Percentiles rank a stretch among this genome's conserved stretches.
Evolutionary conservation across 1,140 invertebrate genomes (phyloP).

Genomic region (Rhyzopertha dominica): DNA sequence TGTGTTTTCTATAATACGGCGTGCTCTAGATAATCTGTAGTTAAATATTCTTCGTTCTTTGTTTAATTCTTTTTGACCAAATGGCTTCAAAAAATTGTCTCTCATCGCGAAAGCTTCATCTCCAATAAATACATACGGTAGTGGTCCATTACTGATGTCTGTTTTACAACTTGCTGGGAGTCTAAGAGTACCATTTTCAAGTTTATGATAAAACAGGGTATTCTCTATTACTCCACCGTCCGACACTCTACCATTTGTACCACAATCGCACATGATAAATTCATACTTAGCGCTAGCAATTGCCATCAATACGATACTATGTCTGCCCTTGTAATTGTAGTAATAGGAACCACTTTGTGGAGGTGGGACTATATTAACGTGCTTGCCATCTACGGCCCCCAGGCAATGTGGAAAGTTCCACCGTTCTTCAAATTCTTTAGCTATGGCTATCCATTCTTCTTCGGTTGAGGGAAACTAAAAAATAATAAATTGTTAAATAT

Average conservation of each 20-base stretch:
- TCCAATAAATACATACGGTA: slow-evolving; percentile 39
- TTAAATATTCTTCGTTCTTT: slow-evolving; percentile 37
- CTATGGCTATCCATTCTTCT: slow-evolving; percentile 37
- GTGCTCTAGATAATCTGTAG: slow-evolving; percentile 34
- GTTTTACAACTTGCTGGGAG: slow-evolving; percentile 20
- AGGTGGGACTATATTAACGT: slow-evolving; percentile 37
- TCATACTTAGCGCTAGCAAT: slow-evolving; percentile 43
- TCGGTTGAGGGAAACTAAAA: slow-evolving; percentile 28
- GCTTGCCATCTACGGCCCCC: slow-evolving; percentile 38
- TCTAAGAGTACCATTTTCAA: slow-evolving; percentile 23
- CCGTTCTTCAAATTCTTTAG: slow-evolving; percentile 29
- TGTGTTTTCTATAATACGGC: slow-evolving; percentile 42
- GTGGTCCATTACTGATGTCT: slow-evolving; percentile 7
- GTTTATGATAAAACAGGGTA: slow-evolving; percentile 29
- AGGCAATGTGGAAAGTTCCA: slow-evolving; percentile 36
- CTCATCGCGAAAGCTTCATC: slow-evolving; percentile 44
- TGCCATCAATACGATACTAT: slow-evolving; percentile 39
- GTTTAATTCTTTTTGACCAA: slow-evolving; percentile 19
- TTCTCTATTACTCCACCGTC: slow-evolving; percentile 39
- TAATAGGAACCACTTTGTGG: slow-evolving; percentile 31
- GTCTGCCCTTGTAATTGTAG: slow-evolving; percentile 37
- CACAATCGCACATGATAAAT: slow-evolving; percentile 42
- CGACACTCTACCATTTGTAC: slow-evolving; percentile 38
- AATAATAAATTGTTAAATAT: not conserved
- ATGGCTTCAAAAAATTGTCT: slow-evolving; percentile 39